These are phyloP conservation scores for Eucidaris tribuloides DNA, from an alignment of 35 echinoderm and acorn worm species.

Conservation along the genomic window DNA sequence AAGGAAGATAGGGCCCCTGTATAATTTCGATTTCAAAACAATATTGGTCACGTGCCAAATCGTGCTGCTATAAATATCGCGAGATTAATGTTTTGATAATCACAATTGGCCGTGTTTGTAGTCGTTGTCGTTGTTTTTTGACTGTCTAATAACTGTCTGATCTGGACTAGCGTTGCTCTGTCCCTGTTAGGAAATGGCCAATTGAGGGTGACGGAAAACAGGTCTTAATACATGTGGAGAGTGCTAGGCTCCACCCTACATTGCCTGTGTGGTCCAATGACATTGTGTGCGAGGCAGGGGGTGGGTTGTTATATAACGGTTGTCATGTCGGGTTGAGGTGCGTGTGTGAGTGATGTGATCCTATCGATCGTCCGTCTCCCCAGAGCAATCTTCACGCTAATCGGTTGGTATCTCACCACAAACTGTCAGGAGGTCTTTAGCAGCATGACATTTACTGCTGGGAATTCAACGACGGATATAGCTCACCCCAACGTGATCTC, in stretches of 20 bases:
- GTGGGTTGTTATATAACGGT: too few relatives aligned
- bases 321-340: neutral
- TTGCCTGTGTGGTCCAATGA: neutral
- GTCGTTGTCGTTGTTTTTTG: too few relatives aligned
- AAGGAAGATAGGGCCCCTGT: too few relatives aligned
- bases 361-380: neutral
- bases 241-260: neutral
- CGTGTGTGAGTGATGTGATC: neutral
- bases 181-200: conserved; percentile 3
- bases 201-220: neutral
- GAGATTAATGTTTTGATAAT: too few relatives aligned
- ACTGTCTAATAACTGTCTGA: too few relatives aligned
- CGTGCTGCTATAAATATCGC: too few relatives aligned
- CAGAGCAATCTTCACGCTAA: neutral
- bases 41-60: too few relatives aligned
- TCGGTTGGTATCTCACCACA: neutral
- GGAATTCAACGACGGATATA: neutral
- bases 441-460: neutral
- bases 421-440: neutral
- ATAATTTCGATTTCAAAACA: too few relatives aligned
- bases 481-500: neutral
- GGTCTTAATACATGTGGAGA: conserved; percentile 2
- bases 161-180: too few relatives aligned
- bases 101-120: too few relatives aligned
- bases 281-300: too few relatives aligned